phyloP scores from a whole-genome alignment of 2,113 vertebrate species.

The Prinia subflava region DNA sequence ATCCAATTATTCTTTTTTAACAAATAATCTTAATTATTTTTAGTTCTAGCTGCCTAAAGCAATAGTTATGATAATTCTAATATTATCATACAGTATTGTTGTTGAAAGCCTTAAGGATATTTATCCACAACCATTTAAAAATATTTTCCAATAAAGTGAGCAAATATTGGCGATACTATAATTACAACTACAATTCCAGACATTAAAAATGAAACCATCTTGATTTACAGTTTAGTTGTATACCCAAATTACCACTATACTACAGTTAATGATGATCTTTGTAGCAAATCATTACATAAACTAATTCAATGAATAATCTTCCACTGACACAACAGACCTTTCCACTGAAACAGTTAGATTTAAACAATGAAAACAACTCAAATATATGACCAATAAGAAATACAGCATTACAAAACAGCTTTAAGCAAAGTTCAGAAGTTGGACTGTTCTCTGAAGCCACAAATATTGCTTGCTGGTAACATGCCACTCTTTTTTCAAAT shows the following conservation, averaged over 20 bases:
- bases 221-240: background rate
- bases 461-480: background rate
- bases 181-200: background rate
- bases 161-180: background rate
- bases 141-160: background rate
- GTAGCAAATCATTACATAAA: background rate
- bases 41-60: background rate
- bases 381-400: background rate
- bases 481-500: background rate
- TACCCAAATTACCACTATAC: background rate
- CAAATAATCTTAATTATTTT: background rate
- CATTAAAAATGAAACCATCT: background rate
- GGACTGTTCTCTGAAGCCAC: background rate
- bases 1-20: background rate
- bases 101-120: background rate
- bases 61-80: background rate
- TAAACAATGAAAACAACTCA: background rate
- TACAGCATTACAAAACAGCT: background rate
- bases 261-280: background rate
- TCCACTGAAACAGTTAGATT: background rate
- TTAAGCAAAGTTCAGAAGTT: background rate
- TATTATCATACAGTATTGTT: background rate
- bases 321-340: background rate
- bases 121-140: background rate
- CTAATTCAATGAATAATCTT: background rate